Conservation (phyloP, 1,140 invertebrate species). For the Sycobia sp. region DNA sequence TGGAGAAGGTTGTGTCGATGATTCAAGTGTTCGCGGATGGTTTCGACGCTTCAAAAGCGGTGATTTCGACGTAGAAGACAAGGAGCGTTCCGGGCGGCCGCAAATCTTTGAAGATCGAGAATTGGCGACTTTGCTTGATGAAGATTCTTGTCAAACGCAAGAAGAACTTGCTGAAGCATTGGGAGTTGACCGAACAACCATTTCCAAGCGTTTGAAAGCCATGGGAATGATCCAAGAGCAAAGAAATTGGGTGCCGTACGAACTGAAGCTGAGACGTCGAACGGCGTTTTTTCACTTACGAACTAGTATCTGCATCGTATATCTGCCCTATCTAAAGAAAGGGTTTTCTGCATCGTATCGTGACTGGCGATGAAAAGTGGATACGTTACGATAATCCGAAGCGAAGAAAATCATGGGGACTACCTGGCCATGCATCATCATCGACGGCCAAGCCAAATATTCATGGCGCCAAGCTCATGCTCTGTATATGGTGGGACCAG, state of each 20-base stretch:
- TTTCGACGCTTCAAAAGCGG: too few relatives aligned
- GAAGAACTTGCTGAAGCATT: conserved; percentile 36
- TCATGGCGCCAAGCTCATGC: conserved; percentile 36
- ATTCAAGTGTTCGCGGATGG: too few relatives aligned
- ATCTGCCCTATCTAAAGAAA: too few relatives aligned
- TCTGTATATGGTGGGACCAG: conserved; percentile 39
- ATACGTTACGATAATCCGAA: conserved; percentile 40
- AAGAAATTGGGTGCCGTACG: background rate
- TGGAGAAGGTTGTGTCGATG: too few relatives aligned
- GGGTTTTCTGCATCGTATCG: conserved; percentile 27
- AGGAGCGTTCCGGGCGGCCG: too few relatives aligned
- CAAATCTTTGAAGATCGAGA: too few relatives aligned
- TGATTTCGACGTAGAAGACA: too few relatives aligned
- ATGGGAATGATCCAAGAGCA: conserved; percentile 42
- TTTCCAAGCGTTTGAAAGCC: too few relatives aligned
- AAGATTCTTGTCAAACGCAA: background rate
- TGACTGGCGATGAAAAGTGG: conserved; percentile 42
- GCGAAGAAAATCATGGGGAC: conserved; percentile 38
- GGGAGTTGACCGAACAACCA: conserved; percentile 32
- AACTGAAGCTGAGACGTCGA: conserved; percentile 30
- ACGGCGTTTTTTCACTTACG: conserved; percentile 35
- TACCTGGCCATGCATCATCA: conserved; percentile 20
- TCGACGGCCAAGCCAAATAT: conserved; percentile 28
- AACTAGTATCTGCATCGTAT: conserved; percentile 33
- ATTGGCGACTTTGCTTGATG: too few relatives aligned